Percentiles rank a stretch among this genome's conserved stretches.
These are phyloP conservation scores for Ammodytes marinus DNA, from an alignment of 2,113 vertebrate species.

Conservation along the genomic window DNA sequence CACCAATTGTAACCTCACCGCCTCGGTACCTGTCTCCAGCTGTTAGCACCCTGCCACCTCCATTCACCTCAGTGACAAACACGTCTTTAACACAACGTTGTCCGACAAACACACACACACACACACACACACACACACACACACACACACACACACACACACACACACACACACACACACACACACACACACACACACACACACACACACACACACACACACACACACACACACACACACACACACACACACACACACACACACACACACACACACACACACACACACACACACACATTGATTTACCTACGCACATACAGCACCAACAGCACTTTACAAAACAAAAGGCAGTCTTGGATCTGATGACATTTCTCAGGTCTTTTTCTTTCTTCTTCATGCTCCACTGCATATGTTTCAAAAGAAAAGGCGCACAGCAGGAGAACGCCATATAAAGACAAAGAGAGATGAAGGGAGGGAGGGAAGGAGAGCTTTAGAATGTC, in stretches of 20 bases:
- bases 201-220: no score
- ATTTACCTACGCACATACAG: slow-evolving; percentile 12
- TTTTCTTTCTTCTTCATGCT: slow-evolving; percentile 28
- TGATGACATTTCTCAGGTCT: slow-evolving; percentile 38
- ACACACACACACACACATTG: slow-evolving; percentile 9
- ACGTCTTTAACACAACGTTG: slow-evolving; percentile 55
- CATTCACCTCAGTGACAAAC: slow-evolving; percentile 64
- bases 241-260: no score
- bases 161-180: no score
- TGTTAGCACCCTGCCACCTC: slow-evolving; percentile 76
- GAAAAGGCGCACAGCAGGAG: no score
- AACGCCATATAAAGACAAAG: background rate
- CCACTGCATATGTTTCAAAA: slow-evolving; percentile 17
- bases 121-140: no score
- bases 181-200: no score
- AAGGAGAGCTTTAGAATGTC: background rate
- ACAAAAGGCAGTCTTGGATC: slow-evolving; percentile 51
- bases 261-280: slow-evolving; percentile 39
- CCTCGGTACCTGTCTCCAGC: slow-evolving; percentile 70
- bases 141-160: no score
- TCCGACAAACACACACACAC: no score
- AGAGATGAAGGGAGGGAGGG: background rate
- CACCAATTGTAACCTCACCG: slow-evolving; percentile 80
- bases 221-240: no score
- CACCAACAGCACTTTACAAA: slow-evolving; percentile 10